Evolutionary conservation across 2,113 vertebrate species (phyloP), one percentile per base, ranked within the genome.

Genomic region (Lepus timidus): DNA sequence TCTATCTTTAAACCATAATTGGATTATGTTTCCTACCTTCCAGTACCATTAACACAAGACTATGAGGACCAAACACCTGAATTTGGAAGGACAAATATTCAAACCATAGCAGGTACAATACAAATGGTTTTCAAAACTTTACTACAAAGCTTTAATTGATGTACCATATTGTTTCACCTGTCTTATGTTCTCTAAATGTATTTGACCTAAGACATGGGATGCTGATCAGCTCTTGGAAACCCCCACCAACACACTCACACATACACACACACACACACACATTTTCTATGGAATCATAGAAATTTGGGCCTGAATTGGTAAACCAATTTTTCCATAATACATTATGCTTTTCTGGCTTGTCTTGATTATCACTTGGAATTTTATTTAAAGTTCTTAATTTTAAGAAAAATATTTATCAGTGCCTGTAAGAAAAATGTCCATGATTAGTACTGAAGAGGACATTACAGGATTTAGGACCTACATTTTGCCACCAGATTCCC

Each of bases 151-250:
- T 81, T 22, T 20, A 73, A 61, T 2, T 49, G 67, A n/a, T 85
- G 36, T 25, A 44, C 11, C 67, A 3, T 27, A 49, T 55, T 36
- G 33, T 49, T 90, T 90, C 14, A 31, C 27, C 11, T 76, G 17
- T 61, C 85, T 71, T 82, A 23, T 25, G 29, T 91, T 94, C 85
- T 96, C 52, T 65, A 85, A 75, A 79, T 70, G n/a, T n/a, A 39
- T 51, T 49, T 3, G 62, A 31, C 44, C 73, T 71, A 27, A 65
- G 33, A 44, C 11, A 71, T 20, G 44, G 36, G 39, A 67, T 80
- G 10, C 14, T 39, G 3, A 83, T 22, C 78, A 29, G 12, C 16
- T 73, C 33, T 58, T 58, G 23, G 17, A 70, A 71, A 74, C 52
- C 13, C 13, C 36, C n/a, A 71, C 51, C 49, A 86, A 36, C 44